Evolutionary conservation across 2,113 vertebrate genomes (phyloP), one percentile per base, ranked within the genome.

Genomic region (Bubo bubo): DNA sequence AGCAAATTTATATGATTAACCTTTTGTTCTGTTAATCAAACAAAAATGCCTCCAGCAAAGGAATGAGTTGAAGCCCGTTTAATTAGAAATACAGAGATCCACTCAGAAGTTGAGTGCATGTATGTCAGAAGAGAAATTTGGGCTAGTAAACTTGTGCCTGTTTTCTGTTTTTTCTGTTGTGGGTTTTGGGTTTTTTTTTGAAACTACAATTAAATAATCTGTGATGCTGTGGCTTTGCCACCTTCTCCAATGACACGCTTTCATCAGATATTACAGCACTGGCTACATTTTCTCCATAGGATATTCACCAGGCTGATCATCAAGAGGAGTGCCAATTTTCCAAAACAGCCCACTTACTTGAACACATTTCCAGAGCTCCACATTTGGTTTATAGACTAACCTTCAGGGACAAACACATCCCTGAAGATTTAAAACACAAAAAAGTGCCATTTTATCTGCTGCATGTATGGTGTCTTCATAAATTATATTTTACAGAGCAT

Each of bases 11-110:
- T 90, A 97, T 88, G 96, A 97, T 96, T 97, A 97, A 97, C 96
- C 94, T 97, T 96, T 95, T 89, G 71, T 96, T 93, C 95, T 86
- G 89, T 96, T 96, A 96, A 96, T 97, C 94, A 97, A 95, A 97
- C 79, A 96, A 86, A 92, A 96, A 82, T 62, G 95, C 96, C 96
- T 96, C 71, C 39, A 91, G 97, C 93, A 63, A 94, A 95, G 84
- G 87, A 96, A 55, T 77, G 93, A 94, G 88, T 49, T 83, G 79
- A 63, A 97, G 92, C 79, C 88, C 1, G 3, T 88, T 96, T 96
- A 96, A 96, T 96, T 93, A 96, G 94, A 94, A 96, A 95, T 76
- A 77, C 1, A 1, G 58, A 55, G 50, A 95, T 79, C 41, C 59
- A 76, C 62, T 79, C 84, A 59, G 62, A 85, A 90, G 62, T 43